phyloP scores from a whole-genome alignment of 2,888 invertebrate species.

The Lycaena phlaeas region DNA sequence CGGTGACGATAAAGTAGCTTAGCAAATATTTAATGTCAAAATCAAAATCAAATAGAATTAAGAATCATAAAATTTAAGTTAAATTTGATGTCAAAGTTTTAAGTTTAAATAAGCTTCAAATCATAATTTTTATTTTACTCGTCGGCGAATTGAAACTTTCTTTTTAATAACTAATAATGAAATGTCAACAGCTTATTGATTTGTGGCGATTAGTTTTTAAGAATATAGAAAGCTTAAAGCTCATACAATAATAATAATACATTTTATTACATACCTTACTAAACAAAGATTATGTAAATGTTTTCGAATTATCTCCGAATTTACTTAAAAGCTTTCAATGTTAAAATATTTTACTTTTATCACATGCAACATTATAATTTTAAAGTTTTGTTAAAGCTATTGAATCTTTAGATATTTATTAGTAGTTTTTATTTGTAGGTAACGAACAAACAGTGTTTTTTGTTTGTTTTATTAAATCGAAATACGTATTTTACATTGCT shows the following conservation, averaged over 20 bases:
- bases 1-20: not conserved
- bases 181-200: conserved; percentile 20
- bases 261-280: not conserved
- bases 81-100: too few relatives aligned
- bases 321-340: not conserved
- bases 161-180: conserved; percentile 4
- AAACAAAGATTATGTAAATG: conserved; percentile 1
- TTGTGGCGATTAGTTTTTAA: conserved; percentile 23
- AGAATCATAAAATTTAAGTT: too few relatives aligned
- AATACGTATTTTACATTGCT: too few relatives aligned
- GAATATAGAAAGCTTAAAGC: conserved; percentile 23
- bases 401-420: too few relatives aligned
- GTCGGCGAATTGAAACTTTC: not conserved
- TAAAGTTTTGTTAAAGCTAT: too few relatives aligned
- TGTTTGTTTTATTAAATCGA: too few relatives aligned
- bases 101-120: too few relatives aligned
- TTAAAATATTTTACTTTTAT: not conserved
- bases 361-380: too few relatives aligned
- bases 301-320: not conserved
- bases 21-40: conserved; percentile 1
- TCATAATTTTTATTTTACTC: not conserved
- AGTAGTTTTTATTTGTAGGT: too few relatives aligned
- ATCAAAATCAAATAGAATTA: not conserved
- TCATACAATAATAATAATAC: not conserved
- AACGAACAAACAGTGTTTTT: too few relatives aligned